Evolutionary conservation across 92 coral and sea anemone species (phyloP), one percentile per base, ranked within the genome.

Genomic region (Diadumene lineata): DNA sequence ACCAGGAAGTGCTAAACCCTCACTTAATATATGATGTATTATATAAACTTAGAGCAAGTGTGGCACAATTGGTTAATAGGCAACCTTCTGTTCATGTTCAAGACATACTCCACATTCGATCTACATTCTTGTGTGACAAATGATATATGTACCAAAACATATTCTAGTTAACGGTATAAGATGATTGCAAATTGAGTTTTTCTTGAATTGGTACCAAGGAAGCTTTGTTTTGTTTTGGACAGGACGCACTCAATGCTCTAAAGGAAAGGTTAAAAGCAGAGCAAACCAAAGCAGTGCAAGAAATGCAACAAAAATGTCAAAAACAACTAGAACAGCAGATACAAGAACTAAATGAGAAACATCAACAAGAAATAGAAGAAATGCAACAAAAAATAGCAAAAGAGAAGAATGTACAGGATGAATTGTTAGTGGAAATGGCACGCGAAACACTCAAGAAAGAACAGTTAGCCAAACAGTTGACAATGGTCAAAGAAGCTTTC

Each of bases 201-300:
- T n/a, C n/a, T n/a, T n/a, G n/a, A n/a, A n/a, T n/a, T n/a, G n/a
- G 7, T 23, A 33, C 21, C 57, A 30, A 43, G 1, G 10, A 13
- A 1, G 27, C 3, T 21, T 72, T 60, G 67, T 30, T 34, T 34
- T 6, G 24, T 29, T 71, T 53, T 66, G 19, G 70, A 11, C 66
- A 96, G 99, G 80, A 89, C 64, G 90, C 96, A 28, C 72, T 96
- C 60, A 89, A 89, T 43, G 73, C 68, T 29, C 73, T 89, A 26
- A 86, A 84, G 77, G 92, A 86, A 23, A 92, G 79, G 72, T 82
- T 96, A 77, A 87, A 86, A 66, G 64, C 85, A 68, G 86, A 92
- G 29, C 75, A 82, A 60, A 68, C 70, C 68, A 64, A 64, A 22
- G 96, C 87, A 33, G 85, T 96, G 11, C 56, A 56, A 22, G 86